These are phyloP conservation scores for Scaptomyza montana DNA, from an alignment of 1,140 invertebrate genomes.

Conservation along the genomic window DNA sequence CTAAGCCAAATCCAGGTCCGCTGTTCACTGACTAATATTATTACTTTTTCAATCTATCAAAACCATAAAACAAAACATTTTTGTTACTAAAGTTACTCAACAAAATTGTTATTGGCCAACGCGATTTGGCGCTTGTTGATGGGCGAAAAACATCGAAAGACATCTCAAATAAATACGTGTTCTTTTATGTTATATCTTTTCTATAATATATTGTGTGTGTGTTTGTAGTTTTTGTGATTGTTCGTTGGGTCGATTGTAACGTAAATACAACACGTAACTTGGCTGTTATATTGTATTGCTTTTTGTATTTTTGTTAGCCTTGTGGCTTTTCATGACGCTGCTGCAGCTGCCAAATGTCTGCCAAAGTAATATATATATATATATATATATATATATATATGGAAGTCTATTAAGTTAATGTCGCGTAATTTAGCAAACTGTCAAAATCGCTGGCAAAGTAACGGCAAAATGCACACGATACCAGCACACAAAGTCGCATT, in stretches of 20 bases:
- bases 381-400: too few species aligned
- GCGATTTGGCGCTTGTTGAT: too few species aligned
- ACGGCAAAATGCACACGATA: conserved; percentile 68
- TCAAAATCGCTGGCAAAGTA: conserved; percentile 63
- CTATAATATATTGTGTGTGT: too few species aligned
- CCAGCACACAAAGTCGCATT: conserved; percentile 43
- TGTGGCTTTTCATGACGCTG: conserved; percentile 49
- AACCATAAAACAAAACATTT: too few species aligned
- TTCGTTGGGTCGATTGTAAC: conserved; percentile 25
- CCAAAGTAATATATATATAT: conserved; percentile 55
- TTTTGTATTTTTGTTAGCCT: conserved; percentile 53
- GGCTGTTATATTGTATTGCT: conserved; percentile 43
- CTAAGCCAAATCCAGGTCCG: too few species aligned
- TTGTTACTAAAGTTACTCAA: neutral
- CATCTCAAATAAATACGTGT: neutral
- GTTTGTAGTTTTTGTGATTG: neutral
- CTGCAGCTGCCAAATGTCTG: conserved; percentile 76
- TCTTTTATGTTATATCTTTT: conserved; percentile 9
- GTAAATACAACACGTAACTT: conserved; percentile 18
- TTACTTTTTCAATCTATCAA: neutral
- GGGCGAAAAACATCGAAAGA: neutral
- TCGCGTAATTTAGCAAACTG: conserved; percentile 80
- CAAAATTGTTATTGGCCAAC: conserved; percentile 18
- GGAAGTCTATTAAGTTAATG: conserved; percentile 79
- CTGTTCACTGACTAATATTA: neutral